Percentiles rank a stretch among this genome's conserved stretches.
Evolutionary conservation across 2,113 vertebrate species (phyloP).

Genomic region (Ammospiza nelsoni): DNA sequence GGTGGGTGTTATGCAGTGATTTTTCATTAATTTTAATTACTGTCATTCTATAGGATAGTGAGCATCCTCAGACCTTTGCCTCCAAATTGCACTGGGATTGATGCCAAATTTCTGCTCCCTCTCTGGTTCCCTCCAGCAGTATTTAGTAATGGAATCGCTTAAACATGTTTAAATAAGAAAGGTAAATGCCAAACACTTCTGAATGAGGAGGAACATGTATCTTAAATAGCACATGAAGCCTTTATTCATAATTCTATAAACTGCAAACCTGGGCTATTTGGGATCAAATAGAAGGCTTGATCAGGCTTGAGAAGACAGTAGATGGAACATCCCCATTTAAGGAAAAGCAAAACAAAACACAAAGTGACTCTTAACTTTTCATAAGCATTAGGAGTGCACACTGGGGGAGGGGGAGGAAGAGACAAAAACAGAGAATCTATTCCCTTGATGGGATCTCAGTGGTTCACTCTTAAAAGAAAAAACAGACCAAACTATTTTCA

Average conservation of each 20-base stretch:
- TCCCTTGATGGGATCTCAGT: background rate
- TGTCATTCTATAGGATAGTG: constrained; percentile 67
- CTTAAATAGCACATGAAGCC: constrained; percentile 26
- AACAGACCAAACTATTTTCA: background rate
- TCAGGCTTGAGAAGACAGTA: constrained; percentile 8
- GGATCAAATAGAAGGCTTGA: constrained; percentile 49
- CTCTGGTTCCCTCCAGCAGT: constrained; percentile 62
- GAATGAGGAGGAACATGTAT: constrained; percentile 44
- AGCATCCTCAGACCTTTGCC: constrained; percentile 63
- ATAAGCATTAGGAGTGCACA: background rate
- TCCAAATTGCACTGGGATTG: constrained; percentile 67
- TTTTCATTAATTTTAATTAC: constrained; percentile 77
- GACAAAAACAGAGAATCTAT: background rate
- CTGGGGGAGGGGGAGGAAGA: background rate
- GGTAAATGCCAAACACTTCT: constrained; percentile 60
- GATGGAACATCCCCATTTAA: background rate
- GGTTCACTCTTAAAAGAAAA: background rate
- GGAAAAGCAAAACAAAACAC: background rate
- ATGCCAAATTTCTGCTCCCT: constrained; percentile 62
- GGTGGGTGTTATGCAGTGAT: constrained; percentile 54
- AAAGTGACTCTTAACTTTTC: background rate
- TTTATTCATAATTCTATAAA: constrained; percentile 36
- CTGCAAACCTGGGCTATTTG: background rate
- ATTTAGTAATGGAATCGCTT: constrained; percentile 68
- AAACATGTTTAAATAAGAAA: constrained; percentile 67